A percentile compares a stretch with the other conserved stretches of the same genome.
Evolutionary conservation across 2,113 vertebrate species (phyloP).

Genomic region (Sinocyclocheilus rhinocerous): DNA sequence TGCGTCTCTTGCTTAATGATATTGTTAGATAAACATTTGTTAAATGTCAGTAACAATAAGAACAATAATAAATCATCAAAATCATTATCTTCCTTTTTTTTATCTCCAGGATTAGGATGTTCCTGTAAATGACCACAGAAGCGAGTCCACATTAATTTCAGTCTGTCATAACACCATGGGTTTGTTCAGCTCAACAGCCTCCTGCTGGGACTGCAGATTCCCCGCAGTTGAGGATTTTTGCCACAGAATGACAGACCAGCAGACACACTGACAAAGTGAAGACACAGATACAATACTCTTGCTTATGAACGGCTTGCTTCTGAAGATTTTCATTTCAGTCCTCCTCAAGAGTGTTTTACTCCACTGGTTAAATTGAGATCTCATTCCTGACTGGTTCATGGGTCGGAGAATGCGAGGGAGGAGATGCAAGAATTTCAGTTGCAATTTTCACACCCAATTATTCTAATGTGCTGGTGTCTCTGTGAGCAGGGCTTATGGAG

Average conservation of each 20-base stretch:
- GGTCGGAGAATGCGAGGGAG: neutral
- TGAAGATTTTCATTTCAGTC: neutral
- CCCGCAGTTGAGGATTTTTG: constrained; percentile 9
- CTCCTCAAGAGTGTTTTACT: neutral
- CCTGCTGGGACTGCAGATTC: constrained; percentile 39
- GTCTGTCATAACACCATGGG: constrained; percentile 50
- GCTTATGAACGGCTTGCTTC: constrained; percentile 21
- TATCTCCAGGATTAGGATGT: neutral
- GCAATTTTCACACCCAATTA: constrained; percentile 55
- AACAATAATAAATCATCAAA: no score
- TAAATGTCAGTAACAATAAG: no score
- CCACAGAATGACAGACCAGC: neutral
- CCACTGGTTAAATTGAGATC: neutral
- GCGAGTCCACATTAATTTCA: constrained; percentile 41
- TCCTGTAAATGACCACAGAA: constrained; percentile 46
- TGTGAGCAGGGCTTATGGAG: constrained; percentile 35
- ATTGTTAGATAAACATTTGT: no score
- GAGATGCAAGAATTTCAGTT: constrained; percentile 41
- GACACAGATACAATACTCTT: constrained; percentile 28
- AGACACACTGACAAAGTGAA: constrained; percentile 23
- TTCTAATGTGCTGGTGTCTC: constrained; percentile 43
- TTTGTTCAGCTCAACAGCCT: constrained; percentile 22
- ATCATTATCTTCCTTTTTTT: neutral
- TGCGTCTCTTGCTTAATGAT: no score
- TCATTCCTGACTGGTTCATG: neutral